Base-by-base conservation (phyloP, 2,797 vertebrate genomes). In the Coracias cyanogaster region DNA sequence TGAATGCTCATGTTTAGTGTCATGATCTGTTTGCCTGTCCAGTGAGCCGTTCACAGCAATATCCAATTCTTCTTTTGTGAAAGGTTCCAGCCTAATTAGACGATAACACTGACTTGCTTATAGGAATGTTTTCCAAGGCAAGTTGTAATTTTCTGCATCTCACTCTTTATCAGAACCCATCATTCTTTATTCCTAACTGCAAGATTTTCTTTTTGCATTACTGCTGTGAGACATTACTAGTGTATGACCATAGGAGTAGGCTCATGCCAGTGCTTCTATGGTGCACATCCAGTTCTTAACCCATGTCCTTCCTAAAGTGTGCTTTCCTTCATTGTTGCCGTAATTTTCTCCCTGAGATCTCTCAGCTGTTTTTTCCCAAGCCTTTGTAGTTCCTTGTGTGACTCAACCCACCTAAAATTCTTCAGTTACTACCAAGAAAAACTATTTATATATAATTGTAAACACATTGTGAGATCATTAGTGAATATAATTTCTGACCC, bases 391-490 rank as follows among this genome's bases (percentile, higher is more conserved):
- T 92, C 33, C 18, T 87, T 48, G 35, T 28, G 71, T 82, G 66
- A 89, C 31, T 90, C 86, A 82, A 76, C 2, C 16, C 39, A 93
- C 46, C 78, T 82, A 77, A 92, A 85, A 86, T 67, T 86, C 64
- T 92, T 92, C 39, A 37, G 17, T 64, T 92, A 66, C 52, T 21
- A 96, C 67, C 84, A 91, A 91, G 48, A 37, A 94, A 94, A 84
- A 39, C 39, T 77, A 33, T 43, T 95, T 96, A 8, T 77, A 54
- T 54, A 2, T 57, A 92, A 92, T 31, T 90, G 25, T 57, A 85
- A 80, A 61, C 52, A 82, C 0, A 1, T 16, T 41, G 62, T 60
- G 92, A 92, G 62, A 49, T 71, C 41, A 74, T 78, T 74, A 87
- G 15, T 29, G 45, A 85, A 54, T 67, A 46, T 9, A 37, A n/a